Base-by-base conservation (phyloP, 1,140 invertebrate genomes). In the Cyphomyrmex costatus region DNA sequence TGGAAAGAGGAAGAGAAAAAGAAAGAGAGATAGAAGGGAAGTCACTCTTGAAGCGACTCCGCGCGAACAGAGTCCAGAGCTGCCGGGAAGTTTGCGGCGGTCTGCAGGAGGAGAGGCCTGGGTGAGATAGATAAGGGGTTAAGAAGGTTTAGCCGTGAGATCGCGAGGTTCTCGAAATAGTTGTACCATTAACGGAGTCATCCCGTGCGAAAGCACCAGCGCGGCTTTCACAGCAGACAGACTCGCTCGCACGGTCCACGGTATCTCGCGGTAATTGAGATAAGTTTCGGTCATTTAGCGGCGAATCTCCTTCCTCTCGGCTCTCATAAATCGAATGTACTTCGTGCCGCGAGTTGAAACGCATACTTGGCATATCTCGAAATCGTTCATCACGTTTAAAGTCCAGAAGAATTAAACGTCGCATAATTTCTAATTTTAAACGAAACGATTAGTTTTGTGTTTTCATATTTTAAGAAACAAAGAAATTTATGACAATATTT, bases 161-260 rank as follows among this genome's bases (percentile, higher is more conserved):
- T 93, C 88, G 88, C 90, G 90, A 92, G 91, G 92, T 93, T 93
- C 91, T 91, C 87, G 87, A 93, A 93, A 93, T 93, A 92, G 90
- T 93, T 92, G 80, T 88, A 90, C 89, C 88, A 92, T 93, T 92
- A 92, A 92, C 90, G 91, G 92, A 92, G 58, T 88, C 68, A 73
- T 79, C 68, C 70, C 86, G 87, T 88, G 90, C 85, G 87, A 90
- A 90, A 92, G 66, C 85, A 89, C 88, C 86, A 68, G 85, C 65
- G 82, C 77, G 65, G 53, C 58, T 71, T 86, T 53, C 53, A 33
- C 83, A 61, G 53, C 63, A 24, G 36, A 63, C 83, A 65, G 36
- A 51, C 83, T 83, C 73, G 77, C 74, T 86, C 87, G 76, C 86
- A 87, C 89, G 86, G 73, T 86, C 83, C 76, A 68, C 30, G 85